Evolutionary conservation across 2,888 invertebrate genomes (phyloP).

Genomic region (Entomobrya multifasciata): DNA sequence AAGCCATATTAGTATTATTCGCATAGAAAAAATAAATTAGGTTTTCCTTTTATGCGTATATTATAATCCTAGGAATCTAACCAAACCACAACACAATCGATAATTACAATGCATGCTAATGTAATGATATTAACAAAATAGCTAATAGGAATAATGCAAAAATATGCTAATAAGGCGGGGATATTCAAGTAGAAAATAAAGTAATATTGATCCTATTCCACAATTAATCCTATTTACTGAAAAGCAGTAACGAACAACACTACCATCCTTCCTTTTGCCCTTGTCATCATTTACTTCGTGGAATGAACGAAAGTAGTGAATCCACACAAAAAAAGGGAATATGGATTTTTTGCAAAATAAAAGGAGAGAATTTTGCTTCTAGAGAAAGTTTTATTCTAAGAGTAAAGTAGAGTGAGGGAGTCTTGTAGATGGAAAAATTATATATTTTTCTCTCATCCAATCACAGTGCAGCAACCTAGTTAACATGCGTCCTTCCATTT

Average conservation of each 20-base stretch:
- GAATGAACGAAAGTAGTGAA: no score
- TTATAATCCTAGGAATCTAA: conserved; percentile 47
- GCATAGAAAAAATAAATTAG: conserved; percentile 37
- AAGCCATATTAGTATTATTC: not conserved
- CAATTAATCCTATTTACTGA: conserved; percentile 61
- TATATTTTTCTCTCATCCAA: conserved; percentile 42
- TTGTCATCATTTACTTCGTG: no score
- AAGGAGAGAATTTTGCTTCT: no score
- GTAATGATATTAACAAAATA: conserved; percentile 4
- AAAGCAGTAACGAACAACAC: not conserved
- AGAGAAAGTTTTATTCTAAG: conserved; percentile 4
- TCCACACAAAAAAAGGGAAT: conserved; percentile 11
- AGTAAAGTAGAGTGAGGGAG: not conserved
- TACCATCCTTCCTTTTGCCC: no score
- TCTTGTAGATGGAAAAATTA: not conserved
- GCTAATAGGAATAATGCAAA: not conserved
- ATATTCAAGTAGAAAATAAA: not conserved
- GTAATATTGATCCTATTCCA: not conserved
- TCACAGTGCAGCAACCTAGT: conserved; percentile 30
- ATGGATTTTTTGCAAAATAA: no score
- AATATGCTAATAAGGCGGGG: not conserved
- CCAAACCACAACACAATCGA: not conserved
- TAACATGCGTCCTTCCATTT: conserved; percentile 59
- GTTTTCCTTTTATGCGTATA: conserved; percentile 10
- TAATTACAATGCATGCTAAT: conserved; percentile 46